A percentile compares a stretch with the other conserved stretches of the same genome.
phyloP scores from a whole-genome alignment of 2,113 vertebrate genomes.

The Crocuta crocuta region DNA sequence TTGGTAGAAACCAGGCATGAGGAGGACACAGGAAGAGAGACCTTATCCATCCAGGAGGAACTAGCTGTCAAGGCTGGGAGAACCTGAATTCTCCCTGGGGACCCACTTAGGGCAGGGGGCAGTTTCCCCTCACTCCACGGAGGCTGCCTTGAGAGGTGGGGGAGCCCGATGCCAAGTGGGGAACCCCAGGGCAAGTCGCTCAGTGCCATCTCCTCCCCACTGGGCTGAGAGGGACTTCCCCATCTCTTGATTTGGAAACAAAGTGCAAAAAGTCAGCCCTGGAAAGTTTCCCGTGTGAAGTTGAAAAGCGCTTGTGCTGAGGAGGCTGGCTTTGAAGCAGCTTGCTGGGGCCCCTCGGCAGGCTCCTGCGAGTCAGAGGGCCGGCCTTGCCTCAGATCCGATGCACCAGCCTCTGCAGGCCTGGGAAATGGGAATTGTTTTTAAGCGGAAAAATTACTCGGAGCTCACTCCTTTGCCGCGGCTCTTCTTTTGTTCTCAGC shows the following conservation, averaged over 20 bases:
- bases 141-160: constrained; percentile 53
- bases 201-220: constrained; percentile 76
- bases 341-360: constrained; percentile 81
- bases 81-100: constrained; percentile 64
- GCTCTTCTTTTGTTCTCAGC: constrained; percentile 72
- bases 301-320: constrained; percentile 87
- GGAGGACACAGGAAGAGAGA: constrained; percentile 52
- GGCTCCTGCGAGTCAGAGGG: constrained; percentile 87
- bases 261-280: constrained; percentile 86
- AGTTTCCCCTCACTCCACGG: background rate
- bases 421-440: constrained; percentile 82
- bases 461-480: constrained; percentile 61
- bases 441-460: constrained; percentile 78
- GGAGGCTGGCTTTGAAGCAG: constrained; percentile 89
- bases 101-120: background rate
- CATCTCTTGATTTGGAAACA: constrained; percentile 87
- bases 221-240: constrained; percentile 85
- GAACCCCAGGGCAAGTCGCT: constrained; percentile 81
- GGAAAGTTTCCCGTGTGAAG: constrained; percentile 89
- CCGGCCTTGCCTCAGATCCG: constrained; percentile 78
- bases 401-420: constrained; percentile 73
- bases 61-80: constrained; percentile 61
- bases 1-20: constrained; percentile 33
- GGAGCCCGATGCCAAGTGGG: constrained; percentile 39
- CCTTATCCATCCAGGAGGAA: constrained; percentile 74